A percentile compares a stretch with the other conserved stretches of the same genome.
Conservation (phyloP, 1,140 invertebrate genomes). For the Drosophila ficusphila region DNA sequence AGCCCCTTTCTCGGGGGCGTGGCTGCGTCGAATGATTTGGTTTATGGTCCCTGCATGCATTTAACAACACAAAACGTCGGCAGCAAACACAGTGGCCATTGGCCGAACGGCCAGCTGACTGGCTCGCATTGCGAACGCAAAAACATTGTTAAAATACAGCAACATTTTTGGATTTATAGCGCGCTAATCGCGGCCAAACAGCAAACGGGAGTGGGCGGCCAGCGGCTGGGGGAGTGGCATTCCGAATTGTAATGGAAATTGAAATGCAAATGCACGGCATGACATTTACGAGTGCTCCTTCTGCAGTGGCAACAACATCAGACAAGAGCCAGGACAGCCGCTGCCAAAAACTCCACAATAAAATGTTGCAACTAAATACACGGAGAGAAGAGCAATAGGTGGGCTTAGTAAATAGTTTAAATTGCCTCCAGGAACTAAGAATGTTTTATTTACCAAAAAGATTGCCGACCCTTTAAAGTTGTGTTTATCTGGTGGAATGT, state of each 20-base stretch:
- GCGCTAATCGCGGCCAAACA: constrained; percentile 78
- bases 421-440: not conserved
- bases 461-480: no score
- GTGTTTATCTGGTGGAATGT: no score
- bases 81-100: constrained; percentile 38
- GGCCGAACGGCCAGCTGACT: constrained; percentile 32
- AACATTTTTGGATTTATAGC: constrained; percentile 81
- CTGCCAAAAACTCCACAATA: constrained; percentile 79
- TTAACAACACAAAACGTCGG: constrained; percentile 60
- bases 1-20: constrained; percentile 51
- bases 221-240: constrained; percentile 23
- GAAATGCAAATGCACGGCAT: constrained; percentile 78
- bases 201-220: constrained; percentile 16
- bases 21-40: constrained; percentile 67
- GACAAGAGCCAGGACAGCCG: constrained; percentile 38
- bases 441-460: not conserved
- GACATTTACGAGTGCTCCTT: constrained; percentile 74
- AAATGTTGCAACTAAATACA: constrained; percentile 77
- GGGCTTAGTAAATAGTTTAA: not conserved
- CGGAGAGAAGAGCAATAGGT: not conserved
- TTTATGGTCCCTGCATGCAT: constrained; percentile 74
- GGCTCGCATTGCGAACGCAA: constrained; percentile 45
- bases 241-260: constrained; percentile 80
- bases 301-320: constrained; percentile 33
- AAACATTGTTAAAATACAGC: constrained; percentile 80